phyloP scores from a whole-genome alignment of 2,113 vertebrate genomes.

The Phylloscopus whistleri region DNA sequence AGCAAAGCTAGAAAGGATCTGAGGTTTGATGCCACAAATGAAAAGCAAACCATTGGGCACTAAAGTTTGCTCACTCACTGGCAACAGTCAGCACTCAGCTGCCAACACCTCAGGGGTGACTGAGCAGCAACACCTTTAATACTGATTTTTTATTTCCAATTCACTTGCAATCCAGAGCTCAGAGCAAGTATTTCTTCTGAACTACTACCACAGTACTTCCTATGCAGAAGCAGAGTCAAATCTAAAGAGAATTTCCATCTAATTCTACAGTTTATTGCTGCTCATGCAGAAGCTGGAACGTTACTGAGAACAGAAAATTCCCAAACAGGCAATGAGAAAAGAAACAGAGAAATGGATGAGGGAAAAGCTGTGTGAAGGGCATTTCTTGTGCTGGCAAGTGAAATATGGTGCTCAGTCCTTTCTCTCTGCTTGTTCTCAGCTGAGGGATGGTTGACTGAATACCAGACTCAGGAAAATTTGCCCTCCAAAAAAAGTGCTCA shows the following conservation, averaged over 20 bases:
- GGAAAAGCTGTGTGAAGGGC: neutral
- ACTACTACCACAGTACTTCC: neutral
- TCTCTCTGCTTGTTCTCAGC: neutral
- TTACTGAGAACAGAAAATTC: neutral
- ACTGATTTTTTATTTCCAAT: neutral
- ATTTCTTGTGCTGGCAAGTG: neutral
- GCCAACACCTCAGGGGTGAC: neutral
- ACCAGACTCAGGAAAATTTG: neutral
- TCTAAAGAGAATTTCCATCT: neutral
- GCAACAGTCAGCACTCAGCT: neutral
- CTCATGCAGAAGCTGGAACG: rapidly evolving
- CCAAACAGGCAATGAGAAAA: neutral
- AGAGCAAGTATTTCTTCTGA: neutral
- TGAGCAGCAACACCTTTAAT: neutral
- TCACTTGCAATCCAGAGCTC: neutral
- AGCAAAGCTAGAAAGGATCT: neutral
- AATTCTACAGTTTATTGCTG: neutral
- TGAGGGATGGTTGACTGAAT: neutral
- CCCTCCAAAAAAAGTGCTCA: rapidly evolving
- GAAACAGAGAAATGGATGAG: neutral
- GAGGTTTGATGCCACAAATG: neutral
- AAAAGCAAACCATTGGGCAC: neutral
- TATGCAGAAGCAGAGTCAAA: neutral
- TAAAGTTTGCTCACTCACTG: neutral
- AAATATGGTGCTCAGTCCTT: neutral